A percentile compares a stretch with the other conserved stretches of the same genome.
phyloP scores from a whole-genome alignment of 2,888 invertebrate species.

The Stenichneumon culpator region DNA sequence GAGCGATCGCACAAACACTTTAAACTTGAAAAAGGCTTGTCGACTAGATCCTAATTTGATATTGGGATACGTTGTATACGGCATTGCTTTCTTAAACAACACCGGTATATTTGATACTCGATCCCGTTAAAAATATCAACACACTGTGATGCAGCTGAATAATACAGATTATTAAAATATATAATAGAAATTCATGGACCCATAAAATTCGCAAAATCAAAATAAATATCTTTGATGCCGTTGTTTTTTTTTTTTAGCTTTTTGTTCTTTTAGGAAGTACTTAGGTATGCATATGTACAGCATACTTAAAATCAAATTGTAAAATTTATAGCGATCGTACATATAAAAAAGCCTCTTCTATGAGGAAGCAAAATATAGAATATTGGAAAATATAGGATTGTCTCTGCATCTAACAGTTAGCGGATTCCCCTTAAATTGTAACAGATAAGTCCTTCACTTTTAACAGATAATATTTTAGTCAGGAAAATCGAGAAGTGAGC shows the following conservation, averaged over 20 bases:
- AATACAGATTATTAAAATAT: neutral
- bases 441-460: neutral
- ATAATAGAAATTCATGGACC: too few relatives aligned
- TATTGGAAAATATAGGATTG: neutral
- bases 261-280: too few relatives aligned
- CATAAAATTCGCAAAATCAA: too few relatives aligned
- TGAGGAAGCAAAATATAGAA: neutral
- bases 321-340: neutral
- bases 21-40: conserved; percentile 84
- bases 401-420: neutral
- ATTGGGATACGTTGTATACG: conserved; percentile 73
- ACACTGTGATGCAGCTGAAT: neutral
- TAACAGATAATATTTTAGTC: neutral
- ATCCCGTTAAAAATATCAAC: conserved; percentile 32
- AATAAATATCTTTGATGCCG: too few relatives aligned
- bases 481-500: neutral
- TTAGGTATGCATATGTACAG: neutral
- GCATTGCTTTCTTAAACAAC: conserved; percentile 43
- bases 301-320: neutral
- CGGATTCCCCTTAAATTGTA: neutral
- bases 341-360: neutral
- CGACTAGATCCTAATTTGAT: conserved; percentile 84
- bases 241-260: too few relatives aligned
- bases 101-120: conserved; percentile 50
- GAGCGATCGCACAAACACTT: conserved; percentile 86